Conservation (phyloP, 2,113 vertebrate species). For the Pandion haliaetus region DNA sequence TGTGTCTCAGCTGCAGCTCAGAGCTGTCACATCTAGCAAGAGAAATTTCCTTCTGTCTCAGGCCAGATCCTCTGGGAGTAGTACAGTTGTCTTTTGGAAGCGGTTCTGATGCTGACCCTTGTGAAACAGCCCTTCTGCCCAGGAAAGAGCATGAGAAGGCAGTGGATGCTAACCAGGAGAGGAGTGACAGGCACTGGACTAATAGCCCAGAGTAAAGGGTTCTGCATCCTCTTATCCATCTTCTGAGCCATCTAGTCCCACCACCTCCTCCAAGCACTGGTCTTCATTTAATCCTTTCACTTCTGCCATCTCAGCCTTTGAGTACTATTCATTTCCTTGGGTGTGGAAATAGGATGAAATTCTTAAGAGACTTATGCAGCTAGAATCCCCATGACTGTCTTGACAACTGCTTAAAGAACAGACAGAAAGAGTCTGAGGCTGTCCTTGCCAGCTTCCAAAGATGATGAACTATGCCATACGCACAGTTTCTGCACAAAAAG, state of each 20-base stretch:
- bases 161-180: neutral
- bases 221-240: neutral
- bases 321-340: neutral
- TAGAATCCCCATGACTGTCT: neutral
- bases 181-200: neutral
- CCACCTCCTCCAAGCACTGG: neutral
- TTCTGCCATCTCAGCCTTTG: neutral
- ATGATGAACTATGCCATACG: neutral
- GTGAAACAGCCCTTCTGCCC: neutral
- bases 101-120: neutral
- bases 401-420: neutral
- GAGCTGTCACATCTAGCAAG: rapidly evolving
- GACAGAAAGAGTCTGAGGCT: neutral
- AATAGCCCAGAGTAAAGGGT: neutral
- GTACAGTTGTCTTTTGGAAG: neutral
- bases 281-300: neutral
- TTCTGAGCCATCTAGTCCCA: neutral
- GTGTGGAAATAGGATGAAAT: slow-evolving; percentile 5
- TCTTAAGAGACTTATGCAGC: neutral
- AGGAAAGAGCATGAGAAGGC: neutral
- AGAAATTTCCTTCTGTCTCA: neutral
- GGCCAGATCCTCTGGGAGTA: neutral
- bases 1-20: neutral
- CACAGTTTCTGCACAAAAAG: neutral
- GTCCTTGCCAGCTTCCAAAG: slow-evolving; percentile 9